These are phyloP conservation scores for Oryzias javanicus DNA, from an alignment of 2,113 vertebrate species.

Conservation along the genomic window DNA sequence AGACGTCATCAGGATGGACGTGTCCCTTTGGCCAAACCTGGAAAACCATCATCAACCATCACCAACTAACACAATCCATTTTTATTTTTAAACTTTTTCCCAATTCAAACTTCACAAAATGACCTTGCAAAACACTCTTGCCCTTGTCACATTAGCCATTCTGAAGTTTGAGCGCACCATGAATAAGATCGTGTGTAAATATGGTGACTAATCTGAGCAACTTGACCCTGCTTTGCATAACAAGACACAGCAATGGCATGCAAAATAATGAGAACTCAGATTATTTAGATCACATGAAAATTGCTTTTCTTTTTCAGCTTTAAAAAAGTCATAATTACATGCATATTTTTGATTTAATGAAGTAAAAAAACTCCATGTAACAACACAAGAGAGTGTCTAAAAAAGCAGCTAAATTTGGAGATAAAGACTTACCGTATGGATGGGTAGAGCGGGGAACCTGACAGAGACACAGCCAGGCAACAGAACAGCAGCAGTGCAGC, in stretches of 20 bases:
- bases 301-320: too few relatives aligned
- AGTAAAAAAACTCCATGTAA: background rate
- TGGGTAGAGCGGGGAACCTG: conserved; percentile 79
- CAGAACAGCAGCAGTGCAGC: conserved; percentile 81
- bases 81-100: conserved; percentile 1
- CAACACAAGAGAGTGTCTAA: background rate
- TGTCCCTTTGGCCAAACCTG: conserved; percentile 76
- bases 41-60: conserved; percentile 16
- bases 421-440: conserved; percentile 81
- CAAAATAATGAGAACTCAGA: background rate
- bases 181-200: conserved; percentile 13
- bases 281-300: too few relatives aligned
- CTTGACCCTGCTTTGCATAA: conserved; percentile 57
- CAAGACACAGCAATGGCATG: conserved; percentile 36
- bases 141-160: background rate
- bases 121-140: background rate
- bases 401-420: background rate
- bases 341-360: too few relatives aligned
- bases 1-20: conserved; percentile 73
- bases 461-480: conserved; percentile 78
- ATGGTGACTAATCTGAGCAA: conserved; percentile 34
- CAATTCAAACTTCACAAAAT: background rate
- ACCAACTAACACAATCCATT: background rate
- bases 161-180: conserved; percentile 3
- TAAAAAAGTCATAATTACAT: too few relatives aligned